A percentile compares a stretch with the other conserved stretches of the same genome.
These are phyloP conservation scores for Thermophis baileyi DNA, from an alignment of 2,113 vertebrate species.

Conservation along the genomic window DNA sequence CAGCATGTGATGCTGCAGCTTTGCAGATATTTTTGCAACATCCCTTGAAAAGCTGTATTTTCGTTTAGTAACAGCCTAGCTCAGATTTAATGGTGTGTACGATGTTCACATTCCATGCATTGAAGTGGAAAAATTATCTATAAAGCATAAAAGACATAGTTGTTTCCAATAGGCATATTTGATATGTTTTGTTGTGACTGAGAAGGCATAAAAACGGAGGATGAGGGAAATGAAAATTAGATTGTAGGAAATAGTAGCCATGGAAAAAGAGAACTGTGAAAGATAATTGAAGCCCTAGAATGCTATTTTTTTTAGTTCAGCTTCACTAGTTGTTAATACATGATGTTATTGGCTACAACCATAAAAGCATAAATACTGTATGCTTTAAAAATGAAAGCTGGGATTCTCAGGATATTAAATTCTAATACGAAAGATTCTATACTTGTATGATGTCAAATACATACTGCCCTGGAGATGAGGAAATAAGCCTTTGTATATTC, in stretches of 20 bases:
- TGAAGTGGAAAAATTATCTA: not conserved
- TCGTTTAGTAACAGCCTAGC: not conserved
- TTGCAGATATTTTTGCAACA: not conserved
- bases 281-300: not conserved
- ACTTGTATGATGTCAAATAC: not conserved
- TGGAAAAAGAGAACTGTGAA: not conserved
- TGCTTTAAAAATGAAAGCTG: not conserved
- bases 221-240: not conserved
- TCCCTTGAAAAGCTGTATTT: conserved; percentile 19
- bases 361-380: not conserved
- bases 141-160: not conserved
- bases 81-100: not conserved
- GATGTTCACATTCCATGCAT: not conserved
- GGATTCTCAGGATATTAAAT: conserved; percentile 1
- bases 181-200: not conserved
- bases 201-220: not conserved
- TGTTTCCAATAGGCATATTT: not conserved
- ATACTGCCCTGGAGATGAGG: not conserved
- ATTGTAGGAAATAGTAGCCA: not conserved
- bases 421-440: not conserved
- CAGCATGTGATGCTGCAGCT: not conserved
- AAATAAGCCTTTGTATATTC: not conserved
- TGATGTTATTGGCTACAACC: not conserved
- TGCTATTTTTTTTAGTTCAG: conserved; percentile 1
- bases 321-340: not conserved